Evolutionary conservation across 1,140 invertebrate genomes (phyloP).

Genomic region (Adelges cooleyi): DNA sequence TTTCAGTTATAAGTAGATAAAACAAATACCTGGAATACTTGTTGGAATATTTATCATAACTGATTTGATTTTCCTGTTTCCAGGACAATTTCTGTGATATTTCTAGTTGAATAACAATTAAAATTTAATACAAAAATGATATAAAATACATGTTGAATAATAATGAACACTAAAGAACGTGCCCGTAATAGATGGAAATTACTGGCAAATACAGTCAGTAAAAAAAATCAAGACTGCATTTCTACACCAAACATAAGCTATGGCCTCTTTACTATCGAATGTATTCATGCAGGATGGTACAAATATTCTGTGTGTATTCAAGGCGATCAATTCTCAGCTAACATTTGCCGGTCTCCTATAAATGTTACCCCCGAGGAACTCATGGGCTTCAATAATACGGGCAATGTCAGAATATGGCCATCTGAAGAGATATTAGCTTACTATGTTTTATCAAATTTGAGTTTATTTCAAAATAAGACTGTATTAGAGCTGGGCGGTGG

Average conservation of each 20-base stretch:
- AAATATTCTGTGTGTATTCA: conserved; percentile 44
- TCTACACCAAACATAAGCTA: conserved; percentile 14
- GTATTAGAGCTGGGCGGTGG: conserved; percentile 72
- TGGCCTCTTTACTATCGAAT: conserved; percentile 22
- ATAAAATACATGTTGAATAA: conserved; percentile 12
- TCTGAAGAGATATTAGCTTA: conserved; percentile 74
- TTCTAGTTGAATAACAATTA: conserved; percentile 15
- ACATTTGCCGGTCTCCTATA: conserved; percentile 47
- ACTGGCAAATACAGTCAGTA: conserved; percentile 51
- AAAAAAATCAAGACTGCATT: conserved; percentile 38
- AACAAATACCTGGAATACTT: no score
- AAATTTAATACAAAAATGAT: conserved; percentile 13
- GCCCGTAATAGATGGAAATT: conserved; percentile 57
- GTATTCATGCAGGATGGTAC: conserved; percentile 40
- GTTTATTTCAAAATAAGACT: conserved; percentile 51
- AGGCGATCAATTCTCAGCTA: conserved; percentile 40
- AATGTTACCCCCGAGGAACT: conserved; percentile 56
- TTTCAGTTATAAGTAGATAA: no score
- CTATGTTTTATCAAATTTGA: conserved; percentile 54
- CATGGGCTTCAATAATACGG: conserved; percentile 80
- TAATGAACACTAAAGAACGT: conserved; percentile 25
- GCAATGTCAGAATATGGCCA: conserved; percentile 84
- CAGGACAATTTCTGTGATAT: conserved; percentile 27
- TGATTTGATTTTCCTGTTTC: conserved; percentile 27
- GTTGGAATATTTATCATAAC: no score